These are phyloP conservation scores for Hydractinia symbiolongicarpus DNA, from an alignment of 30 jellyfish, hydroid and myxozoan genomes.

Conservation along the genomic window DNA sequence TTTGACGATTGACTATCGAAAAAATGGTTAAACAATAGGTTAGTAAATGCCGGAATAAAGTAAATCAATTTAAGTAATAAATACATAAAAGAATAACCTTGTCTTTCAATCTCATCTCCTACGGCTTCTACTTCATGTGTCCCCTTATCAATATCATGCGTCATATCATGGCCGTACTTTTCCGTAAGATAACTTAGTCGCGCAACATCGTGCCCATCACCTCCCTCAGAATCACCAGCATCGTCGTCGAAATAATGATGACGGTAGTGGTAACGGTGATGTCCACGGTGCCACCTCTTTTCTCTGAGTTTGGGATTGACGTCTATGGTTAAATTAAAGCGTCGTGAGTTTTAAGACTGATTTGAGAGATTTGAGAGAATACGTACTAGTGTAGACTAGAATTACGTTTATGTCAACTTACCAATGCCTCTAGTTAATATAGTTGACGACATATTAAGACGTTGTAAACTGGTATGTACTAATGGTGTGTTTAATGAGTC, in stretches of 20 bases:
- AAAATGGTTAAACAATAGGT: background rate
- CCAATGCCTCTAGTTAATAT: no score
- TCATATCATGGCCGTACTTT: constrained; percentile 71
- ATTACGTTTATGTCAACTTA: no score
- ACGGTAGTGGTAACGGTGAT: background rate
- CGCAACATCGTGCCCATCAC: constrained; percentile 77
- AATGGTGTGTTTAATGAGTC: no score
- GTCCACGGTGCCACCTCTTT: background rate
- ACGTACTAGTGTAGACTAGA: no score
- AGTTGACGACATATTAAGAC: no score
- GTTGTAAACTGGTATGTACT: no score
- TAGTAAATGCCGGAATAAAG: background rate
- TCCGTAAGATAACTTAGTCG: constrained; percentile 78
- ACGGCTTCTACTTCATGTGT: constrained; percentile 72
- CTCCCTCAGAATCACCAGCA: background rate
- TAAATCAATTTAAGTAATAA: background rate
- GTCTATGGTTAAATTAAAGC: no score
- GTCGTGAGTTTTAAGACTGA: no score
- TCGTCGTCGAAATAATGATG: constrained; percentile 21
- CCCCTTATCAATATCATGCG: constrained; percentile 48
- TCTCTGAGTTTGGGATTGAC: background rate
- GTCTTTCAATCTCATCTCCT: constrained; percentile 64
- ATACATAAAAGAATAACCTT: background rate
- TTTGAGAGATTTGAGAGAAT: no score
- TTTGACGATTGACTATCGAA: constrained; percentile 62